phyloP scores from a whole-genome alignment of 2,797 vertebrate species.

The Lepilemur ruficaudatus region DNA sequence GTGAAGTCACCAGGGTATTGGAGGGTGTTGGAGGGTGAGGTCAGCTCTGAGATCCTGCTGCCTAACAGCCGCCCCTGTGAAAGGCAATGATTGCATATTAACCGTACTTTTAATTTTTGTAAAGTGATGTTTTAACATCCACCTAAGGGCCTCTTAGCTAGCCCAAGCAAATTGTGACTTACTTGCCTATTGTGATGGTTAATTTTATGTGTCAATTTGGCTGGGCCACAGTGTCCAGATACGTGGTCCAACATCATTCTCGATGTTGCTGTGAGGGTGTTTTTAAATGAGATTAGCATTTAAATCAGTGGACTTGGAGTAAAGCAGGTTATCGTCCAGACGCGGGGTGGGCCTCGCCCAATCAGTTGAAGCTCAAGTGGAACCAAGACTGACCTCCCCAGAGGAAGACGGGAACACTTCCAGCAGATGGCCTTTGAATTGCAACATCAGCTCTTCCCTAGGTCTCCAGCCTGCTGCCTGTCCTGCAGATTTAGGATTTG shows the following conservation, averaged over 20 bases:
- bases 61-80: background rate
- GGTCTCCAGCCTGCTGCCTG: background rate
- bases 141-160: background rate
- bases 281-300: background rate
- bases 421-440: fast-evolving
- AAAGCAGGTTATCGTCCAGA: background rate
- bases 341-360: background rate
- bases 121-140: background rate
- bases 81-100: background rate
- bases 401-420: background rate
- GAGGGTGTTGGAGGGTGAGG: background rate
- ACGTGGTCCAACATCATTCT: background rate
- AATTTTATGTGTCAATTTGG: background rate
- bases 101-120: background rate
- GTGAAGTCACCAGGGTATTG: background rate
- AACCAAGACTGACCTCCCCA: background rate
- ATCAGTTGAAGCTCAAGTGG: background rate
- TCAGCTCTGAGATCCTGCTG: background rate
- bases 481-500: background rate
- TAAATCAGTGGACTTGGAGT: background rate
- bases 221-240: background rate
- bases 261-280: background rate
- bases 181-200: background rate
- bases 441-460: background rate
- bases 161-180: background rate